These are phyloP conservation scores for Anabacerthia variegaticeps DNA, from an alignment of 2,797 vertebrate genomes.

Conservation along the genomic window DNA sequence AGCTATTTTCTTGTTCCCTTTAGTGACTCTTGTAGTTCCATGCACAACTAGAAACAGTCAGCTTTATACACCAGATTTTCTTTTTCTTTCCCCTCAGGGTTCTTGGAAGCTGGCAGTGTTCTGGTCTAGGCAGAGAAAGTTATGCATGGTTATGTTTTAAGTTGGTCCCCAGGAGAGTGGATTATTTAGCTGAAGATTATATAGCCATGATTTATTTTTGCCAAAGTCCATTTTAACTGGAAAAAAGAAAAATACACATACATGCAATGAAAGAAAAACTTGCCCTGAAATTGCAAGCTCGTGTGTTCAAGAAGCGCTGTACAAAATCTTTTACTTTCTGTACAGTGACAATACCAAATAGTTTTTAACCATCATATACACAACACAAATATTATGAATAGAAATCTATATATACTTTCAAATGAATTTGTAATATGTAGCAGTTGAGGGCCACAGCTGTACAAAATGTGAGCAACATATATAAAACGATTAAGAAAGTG, in stretches of 20 bases:
- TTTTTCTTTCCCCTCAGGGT: neutral
- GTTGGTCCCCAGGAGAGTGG: constrained; percentile 25
- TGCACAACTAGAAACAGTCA: constrained; percentile 13
- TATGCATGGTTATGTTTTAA: neutral
- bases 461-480: constrained; percentile 79
- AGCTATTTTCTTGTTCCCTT: constrained; percentile 49
- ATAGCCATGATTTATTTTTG: constrained; percentile 29
- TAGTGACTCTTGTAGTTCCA: constrained; percentile 25
- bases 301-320: constrained; percentile 23
- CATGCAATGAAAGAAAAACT: constrained; percentile 36
- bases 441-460: constrained; percentile 74
- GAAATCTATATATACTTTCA: constrained; percentile 81
- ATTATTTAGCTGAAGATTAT: neutral
- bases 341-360: constrained; percentile 73
- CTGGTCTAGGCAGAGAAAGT: constrained; percentile 36
- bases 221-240: constrained; percentile 28
- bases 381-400: constrained; percentile 76
- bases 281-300: constrained; percentile 38
- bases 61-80: neutral
- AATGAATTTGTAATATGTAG: constrained; percentile 68
- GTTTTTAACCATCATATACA: constrained; percentile 79
- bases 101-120: constrained; percentile 60
- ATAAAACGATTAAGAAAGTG: constrained; percentile 77
- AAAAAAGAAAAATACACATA: constrained; percentile 41
- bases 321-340: constrained; percentile 73